Evolutionary conservation across 2,797 vertebrate genomes (phyloP).

Genomic region (Perodicticus potto): DNA sequence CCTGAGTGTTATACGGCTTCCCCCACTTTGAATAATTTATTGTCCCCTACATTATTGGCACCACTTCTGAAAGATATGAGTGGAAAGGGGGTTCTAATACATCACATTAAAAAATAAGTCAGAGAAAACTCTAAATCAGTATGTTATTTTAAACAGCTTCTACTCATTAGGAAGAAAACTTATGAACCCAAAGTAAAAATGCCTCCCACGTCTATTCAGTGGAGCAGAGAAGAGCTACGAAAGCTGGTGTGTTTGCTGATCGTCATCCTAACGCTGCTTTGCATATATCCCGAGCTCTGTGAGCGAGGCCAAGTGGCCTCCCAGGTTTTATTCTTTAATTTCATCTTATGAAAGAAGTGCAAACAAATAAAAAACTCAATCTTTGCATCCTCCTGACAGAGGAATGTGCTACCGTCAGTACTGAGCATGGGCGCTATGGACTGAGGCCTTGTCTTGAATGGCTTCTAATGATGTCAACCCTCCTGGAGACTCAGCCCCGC

Average conservation of each 20-base stretch:
- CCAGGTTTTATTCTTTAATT: conserved; percentile 16
- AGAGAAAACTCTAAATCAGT: conserved; percentile 71
- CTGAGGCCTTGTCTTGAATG: background rate
- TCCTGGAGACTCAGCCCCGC: background rate
- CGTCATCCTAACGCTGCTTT: background rate
- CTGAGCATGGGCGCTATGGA: background rate
- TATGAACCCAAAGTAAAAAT: conserved; percentile 40
- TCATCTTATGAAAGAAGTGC: conserved; percentile 15
- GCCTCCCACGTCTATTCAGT: background rate
- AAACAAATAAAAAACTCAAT: background rate
- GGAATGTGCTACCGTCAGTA: background rate
- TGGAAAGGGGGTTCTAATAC: conserved; percentile 70
- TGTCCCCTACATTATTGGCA: conserved; percentile 71
- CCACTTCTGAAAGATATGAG: conserved; percentile 77
- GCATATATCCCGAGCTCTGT: background rate
- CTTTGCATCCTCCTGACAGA: background rate
- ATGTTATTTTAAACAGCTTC: conserved; percentile 71
- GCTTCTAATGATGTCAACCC: background rate
- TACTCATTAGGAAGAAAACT: conserved; percentile 69
- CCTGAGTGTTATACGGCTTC: conserved; percentile 56
- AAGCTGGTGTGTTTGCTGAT: background rate
- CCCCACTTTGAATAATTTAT: conserved; percentile 80
- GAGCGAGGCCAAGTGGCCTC: background rate
- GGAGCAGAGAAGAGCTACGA: background rate
- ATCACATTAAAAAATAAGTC: conserved; percentile 75